Evolutionary conservation across 2,888 invertebrate species (phyloP), one percentile per base, ranked within the genome.

Genomic region (Zygogramma bicolorata): DNA sequence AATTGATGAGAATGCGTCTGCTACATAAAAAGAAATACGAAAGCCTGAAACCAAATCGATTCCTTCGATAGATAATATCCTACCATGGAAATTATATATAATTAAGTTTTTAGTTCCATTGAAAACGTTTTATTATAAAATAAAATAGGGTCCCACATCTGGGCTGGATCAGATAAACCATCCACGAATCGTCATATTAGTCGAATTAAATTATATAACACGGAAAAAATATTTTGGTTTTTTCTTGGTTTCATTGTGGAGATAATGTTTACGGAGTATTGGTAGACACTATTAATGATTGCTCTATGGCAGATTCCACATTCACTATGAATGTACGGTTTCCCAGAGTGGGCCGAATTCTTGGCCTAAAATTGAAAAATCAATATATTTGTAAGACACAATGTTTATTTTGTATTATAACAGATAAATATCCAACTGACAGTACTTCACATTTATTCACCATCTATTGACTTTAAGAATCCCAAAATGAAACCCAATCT

Each of bases 31-130:
- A 42, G 68, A 71, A 65, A 68, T 68, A 68, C 61, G 38, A 61
- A 49, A 58, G 57, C 66, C 69, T 20, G 40, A 73, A 73, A 73
- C 68, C 73, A 78, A 74, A 78, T 78, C 76, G 78, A 78, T 78
- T 72, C 60, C 67, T 67, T 68, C 69, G 25, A 67, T 70, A 77
- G 79, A 80, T 78, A 78, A 74, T 73, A 75, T 70, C 73, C 75
- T 75, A 65, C 69, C 66, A 68, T 58, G 60, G 74, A 79, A 79
- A 80, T 80, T 79, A 79, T 79, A 80, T 80, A 80, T 78, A 80
- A 80, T 80, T 80, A 80, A 70, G 75, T 74, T 74, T 76, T 75
- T 75, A 79, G 75, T 61, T 74, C 70, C 68, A 75, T 71, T 75
- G 65, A 49, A 70, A 68, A 65, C 71, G 68, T 74, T 77, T 75